These are phyloP conservation scores for Eupithecia pulchellata DNA, from an alignment of 2,888 invertebrate species.

Conservation along the genomic window DNA sequence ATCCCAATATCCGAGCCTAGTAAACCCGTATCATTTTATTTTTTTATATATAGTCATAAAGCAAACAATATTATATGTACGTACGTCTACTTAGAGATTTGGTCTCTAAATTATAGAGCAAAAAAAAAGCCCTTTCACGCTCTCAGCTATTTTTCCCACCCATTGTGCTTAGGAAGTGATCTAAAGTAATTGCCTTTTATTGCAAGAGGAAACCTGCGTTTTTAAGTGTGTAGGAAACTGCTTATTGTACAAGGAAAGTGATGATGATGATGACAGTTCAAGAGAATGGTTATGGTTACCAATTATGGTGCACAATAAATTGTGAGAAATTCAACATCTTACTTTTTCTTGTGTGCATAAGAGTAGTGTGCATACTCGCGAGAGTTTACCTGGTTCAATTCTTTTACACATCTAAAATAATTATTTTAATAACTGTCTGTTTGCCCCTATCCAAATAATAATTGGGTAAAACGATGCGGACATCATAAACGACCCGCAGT, in stretches of 20 bases:
- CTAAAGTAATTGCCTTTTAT: constrained; percentile 76
- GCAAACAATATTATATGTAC: not conserved
- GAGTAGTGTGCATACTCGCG: not conserved
- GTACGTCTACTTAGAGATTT: constrained; percentile 8
- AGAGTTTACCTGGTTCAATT: not conserved
- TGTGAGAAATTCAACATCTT: not conserved
- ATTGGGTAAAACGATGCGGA: constrained; percentile 12
- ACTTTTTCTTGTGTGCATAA: not conserved
- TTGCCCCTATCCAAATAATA: constrained; percentile 27
- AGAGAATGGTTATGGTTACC: constrained; percentile 12
- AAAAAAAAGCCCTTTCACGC: constrained; percentile 45
- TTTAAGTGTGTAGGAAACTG: constrained; percentile 66
- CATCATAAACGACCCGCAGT: constrained; percentile 36
- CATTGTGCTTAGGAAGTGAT: constrained; percentile 77
- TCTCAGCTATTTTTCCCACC: constrained; percentile 71
- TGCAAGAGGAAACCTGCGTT: constrained; percentile 69
- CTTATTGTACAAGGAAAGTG: constrained; percentile 43
- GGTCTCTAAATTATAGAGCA: not conserved
- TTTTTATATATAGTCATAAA: too few relatives aligned
- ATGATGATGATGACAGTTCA: constrained; percentile 39
- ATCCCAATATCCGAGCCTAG: too few relatives aligned
- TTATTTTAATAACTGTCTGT: not conserved
- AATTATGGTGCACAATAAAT: not conserved
- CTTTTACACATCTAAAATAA: constrained; percentile 1
- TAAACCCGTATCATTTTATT: not conserved